These are phyloP conservation scores for Hemicrepidius hirtus DNA, from an alignment of 2,888 invertebrate genomes.

Conservation along the genomic window DNA sequence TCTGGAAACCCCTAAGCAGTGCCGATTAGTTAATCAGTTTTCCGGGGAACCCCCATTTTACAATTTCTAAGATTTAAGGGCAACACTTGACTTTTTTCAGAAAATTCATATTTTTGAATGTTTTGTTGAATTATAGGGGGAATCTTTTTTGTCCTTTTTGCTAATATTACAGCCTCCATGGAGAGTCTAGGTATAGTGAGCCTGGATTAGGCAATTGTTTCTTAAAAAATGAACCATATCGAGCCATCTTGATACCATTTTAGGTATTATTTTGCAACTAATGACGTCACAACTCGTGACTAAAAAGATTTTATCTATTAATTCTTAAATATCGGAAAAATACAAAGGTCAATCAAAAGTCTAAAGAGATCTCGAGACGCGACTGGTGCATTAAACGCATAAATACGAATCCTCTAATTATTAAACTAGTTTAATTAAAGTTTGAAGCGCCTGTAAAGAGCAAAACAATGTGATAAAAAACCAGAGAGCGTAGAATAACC, in stretches of 20 bases:
- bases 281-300: not conserved
- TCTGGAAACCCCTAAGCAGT: too few species aligned
- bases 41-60: too few species aligned
- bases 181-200: too few species aligned
- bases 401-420: conserved; percentile 24
- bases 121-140: too few species aligned
- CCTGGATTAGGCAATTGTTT: too few species aligned
- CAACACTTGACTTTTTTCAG: too few species aligned
- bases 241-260: conserved; percentile 2
- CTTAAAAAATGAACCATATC: too few species aligned
- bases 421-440: conserved; percentile 39
- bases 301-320: not conserved
- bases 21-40: too few species aligned
- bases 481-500: conserved; percentile 53
- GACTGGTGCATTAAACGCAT: conserved; percentile 24
- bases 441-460: conserved; percentile 34
- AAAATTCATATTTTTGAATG: too few species aligned
- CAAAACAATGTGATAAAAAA: conserved; percentile 50
- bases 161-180: too few species aligned
- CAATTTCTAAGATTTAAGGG: too few species aligned
- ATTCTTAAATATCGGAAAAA: not conserved
- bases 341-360: not conserved
- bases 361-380: not conserved
- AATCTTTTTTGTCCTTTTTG: too few species aligned
- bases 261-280: not conserved